A percentile compares a stretch with the other conserved stretches of the same genome.
phyloP scores from a whole-genome alignment of 2,888 invertebrate species.

The Teinopalpus imperialis region DNA sequence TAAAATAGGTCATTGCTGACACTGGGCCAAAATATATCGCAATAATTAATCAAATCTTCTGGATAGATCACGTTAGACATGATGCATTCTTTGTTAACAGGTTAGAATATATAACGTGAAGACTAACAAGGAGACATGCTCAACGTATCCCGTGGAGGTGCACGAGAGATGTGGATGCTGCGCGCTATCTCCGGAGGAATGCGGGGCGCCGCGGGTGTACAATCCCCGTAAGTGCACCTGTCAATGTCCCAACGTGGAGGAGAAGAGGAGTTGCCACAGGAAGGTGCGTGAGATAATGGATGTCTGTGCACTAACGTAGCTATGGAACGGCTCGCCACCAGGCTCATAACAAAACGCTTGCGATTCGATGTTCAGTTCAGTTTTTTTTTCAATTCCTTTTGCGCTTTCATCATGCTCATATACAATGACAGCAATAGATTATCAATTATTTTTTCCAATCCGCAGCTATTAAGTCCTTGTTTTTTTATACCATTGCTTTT shows the following conservation, averaged over 20 bases:
- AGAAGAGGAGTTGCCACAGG: slow-evolving; percentile 62
- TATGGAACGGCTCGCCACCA: slow-evolving; percentile 35
- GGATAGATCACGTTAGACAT: slow-evolving; percentile 11
- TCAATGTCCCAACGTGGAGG: slow-evolving; percentile 69
- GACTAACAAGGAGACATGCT: slow-evolving; percentile 63
- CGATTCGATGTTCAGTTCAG: slow-evolving; percentile 29
- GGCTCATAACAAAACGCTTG: slow-evolving; percentile 47
- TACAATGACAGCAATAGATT: too few relatives aligned
- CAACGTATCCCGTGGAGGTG: slow-evolving; percentile 61
- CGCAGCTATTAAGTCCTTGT: too few relatives aligned
- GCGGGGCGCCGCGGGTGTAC: slow-evolving; percentile 55
- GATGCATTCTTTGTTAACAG: slow-evolving; percentile 40
- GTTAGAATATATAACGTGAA: slow-evolving; percentile 65
- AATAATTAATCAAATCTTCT: slow-evolving; percentile 12
- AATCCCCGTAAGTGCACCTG: slow-evolving; percentile 78
- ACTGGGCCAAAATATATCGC: slow-evolving; percentile 20
- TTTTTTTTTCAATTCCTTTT: slow-evolving; percentile 5
- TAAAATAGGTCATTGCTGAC: slow-evolving; percentile 19
- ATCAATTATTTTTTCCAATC: too few relatives aligned
- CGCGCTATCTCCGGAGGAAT: slow-evolving; percentile 47
- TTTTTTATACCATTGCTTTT: too few relatives aligned
- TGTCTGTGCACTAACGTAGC: slow-evolving; percentile 65
- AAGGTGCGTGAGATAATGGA: slow-evolving; percentile 79
- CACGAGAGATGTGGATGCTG: slow-evolving; percentile 69
- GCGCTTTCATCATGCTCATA: background rate